Conservation (phyloP, 1,140 invertebrate genomes). For the Asbolus verrucosus region DNA sequence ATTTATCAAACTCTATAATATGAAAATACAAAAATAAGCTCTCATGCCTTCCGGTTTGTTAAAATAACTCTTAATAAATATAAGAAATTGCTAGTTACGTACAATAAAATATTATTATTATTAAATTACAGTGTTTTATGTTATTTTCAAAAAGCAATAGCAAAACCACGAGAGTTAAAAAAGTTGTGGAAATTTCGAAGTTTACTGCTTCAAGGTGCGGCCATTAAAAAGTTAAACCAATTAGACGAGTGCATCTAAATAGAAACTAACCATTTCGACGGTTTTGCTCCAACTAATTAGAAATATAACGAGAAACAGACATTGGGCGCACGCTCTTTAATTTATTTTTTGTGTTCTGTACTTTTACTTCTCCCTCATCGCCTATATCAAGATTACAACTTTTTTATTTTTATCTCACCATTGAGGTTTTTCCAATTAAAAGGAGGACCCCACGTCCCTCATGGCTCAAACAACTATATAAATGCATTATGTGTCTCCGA, state of each 20-base stretch:
- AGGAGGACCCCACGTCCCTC: constrained; percentile 41
- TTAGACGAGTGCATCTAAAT: constrained; percentile 3
- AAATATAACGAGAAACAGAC: constrained; percentile 28
- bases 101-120: no score
- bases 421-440: constrained; percentile 59
- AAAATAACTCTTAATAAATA: no score
- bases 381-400: constrained; percentile 51
- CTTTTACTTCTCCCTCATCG: constrained; percentile 49
- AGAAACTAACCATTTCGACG: constrained; percentile 1
- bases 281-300: constrained; percentile 4
- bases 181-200: no score
- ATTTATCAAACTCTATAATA: no score
- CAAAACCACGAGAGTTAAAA: no score
- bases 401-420: constrained; percentile 58
- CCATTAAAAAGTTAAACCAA: no score
- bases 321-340: constrained; percentile 3
- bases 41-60: no score
- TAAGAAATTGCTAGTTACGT: no score
- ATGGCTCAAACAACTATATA: constrained; percentile 44
- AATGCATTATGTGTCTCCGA: constrained; percentile 52
- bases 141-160: no score
- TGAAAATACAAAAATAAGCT: no score
- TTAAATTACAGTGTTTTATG: no score
- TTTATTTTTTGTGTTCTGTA: constrained; percentile 4
- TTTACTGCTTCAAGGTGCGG: no score